These are phyloP conservation scores for Ladona fulva DNA, from an alignment of 1,140 invertebrate species.

Conservation along the genomic window DNA sequence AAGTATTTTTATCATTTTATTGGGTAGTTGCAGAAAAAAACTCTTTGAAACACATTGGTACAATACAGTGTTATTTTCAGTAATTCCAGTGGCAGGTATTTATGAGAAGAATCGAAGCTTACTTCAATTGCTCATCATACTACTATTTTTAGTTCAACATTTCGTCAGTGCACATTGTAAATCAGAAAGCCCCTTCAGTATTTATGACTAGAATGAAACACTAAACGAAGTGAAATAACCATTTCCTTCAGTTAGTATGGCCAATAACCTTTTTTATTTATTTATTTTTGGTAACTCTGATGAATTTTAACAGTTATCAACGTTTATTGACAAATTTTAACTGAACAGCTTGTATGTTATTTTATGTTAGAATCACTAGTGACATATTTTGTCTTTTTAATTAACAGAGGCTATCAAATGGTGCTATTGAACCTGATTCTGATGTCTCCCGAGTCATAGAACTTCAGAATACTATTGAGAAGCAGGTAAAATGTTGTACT, in stretches of 20 bases:
- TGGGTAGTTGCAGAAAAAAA: too few species aligned
- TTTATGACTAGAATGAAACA: too few species aligned
- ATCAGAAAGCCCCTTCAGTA: too few species aligned
- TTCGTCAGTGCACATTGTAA: too few species aligned
- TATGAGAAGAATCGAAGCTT: too few species aligned
- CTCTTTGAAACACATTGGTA: too few species aligned
- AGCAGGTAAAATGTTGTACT: conserved; percentile 58
- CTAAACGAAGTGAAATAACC: too few species aligned
- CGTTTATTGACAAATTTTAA: not conserved
- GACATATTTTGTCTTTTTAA: conserved; percentile 4
- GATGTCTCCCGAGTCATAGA: conserved; percentile 63
- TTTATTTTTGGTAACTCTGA: not conserved
- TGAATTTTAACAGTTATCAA: not conserved
- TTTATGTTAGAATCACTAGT: conserved; percentile 25
- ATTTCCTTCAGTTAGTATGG: not conserved
- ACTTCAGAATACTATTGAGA: conserved; percentile 81
- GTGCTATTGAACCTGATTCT: conserved; percentile 49
- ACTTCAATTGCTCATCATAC: too few species aligned
- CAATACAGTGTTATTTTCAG: too few species aligned
- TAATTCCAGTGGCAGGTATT: too few species aligned
- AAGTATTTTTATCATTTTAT: too few species aligned
- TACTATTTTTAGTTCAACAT: too few species aligned
- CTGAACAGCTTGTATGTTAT: conserved; percentile 23
- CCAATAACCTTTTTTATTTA: conserved; percentile 2
- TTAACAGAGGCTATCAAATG: conserved; percentile 48